Conservation (phyloP, 2,797 vertebrate species). For the Xyrichtys novacula region DNA sequence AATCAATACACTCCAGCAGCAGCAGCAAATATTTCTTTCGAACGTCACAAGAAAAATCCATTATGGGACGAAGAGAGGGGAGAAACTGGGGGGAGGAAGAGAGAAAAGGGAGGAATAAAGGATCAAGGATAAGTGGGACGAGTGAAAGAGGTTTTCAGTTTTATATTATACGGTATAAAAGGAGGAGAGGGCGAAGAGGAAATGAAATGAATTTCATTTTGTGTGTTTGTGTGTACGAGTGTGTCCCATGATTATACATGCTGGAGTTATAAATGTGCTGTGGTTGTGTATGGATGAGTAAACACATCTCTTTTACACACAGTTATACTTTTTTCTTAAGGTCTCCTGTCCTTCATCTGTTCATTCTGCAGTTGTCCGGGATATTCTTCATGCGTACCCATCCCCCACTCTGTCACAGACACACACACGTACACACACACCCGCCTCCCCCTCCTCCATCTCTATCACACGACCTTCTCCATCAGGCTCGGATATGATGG, state of each 20-base stretch:
- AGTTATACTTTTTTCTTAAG: conserved; percentile 56
- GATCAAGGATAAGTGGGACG: conserved; percentile 63
- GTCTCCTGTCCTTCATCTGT: conserved; percentile 46
- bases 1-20: conserved; percentile 84
- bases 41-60: conserved; percentile 84
- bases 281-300: conserved; percentile 44
- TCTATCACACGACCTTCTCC: conserved; percentile 33
- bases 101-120: conserved; percentile 53
- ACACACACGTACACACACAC: conserved; percentile 13
- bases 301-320: conserved; percentile 49
- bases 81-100: neutral
- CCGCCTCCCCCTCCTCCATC: conserved; percentile 13
- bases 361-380: conserved; percentile 24
- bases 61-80: conserved; percentile 66
- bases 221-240: conserved; percentile 32
- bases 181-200: conserved; percentile 23
- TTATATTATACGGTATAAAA: conserved; percentile 54
- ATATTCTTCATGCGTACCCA: conserved; percentile 38
- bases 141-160: conserved; percentile 59
- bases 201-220: conserved; percentile 49
- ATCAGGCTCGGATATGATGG: conserved; percentile 33
- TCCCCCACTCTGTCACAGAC: conserved; percentile 44
- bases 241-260: conserved; percentile 23
- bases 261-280: conserved; percentile 48
- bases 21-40: conserved; percentile 78